A percentile compares a stretch with the other conserved stretches of the same genome.
phyloP scores from a whole-genome alignment of 2,113 vertebrate species.

The Scomber scombrus region DNA sequence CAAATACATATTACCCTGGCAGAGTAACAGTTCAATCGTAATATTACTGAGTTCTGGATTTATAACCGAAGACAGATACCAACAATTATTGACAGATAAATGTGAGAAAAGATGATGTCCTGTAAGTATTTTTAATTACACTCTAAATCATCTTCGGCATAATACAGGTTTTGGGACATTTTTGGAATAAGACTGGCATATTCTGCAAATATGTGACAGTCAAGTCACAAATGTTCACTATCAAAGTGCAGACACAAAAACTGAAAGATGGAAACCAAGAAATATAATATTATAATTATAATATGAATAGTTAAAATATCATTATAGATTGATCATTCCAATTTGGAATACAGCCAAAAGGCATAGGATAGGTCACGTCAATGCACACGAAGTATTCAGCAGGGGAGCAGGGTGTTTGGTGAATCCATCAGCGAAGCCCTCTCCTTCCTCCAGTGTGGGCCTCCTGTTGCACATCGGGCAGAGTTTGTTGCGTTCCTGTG shows the following conservation, averaged over 20 bases:
- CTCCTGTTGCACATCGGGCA: conserved; percentile 93
- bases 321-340: conserved; percentile 18
- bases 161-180: too few species aligned
- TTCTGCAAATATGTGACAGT: too few species aligned
- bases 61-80: too few species aligned
- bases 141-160: too few species aligned
- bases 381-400: conserved; percentile 28
- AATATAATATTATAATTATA: neutral
- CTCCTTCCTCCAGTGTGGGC: conserved; percentile 86
- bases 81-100: too few species aligned
- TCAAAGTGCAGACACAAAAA: neutral
- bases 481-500: conserved; percentile 87
- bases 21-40: too few species aligned
- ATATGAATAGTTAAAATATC: neutral
- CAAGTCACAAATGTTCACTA: neutral
- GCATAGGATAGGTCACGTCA: conserved; percentile 53
- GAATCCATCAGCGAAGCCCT: conserved; percentile 93
- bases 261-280: neutral
- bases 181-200: too few species aligned
- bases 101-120: too few species aligned
- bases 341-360: conserved; percentile 33
- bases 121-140: too few species aligned
- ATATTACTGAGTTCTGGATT: too few species aligned
- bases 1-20: too few species aligned
- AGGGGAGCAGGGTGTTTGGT: conserved; percentile 62